Evolutionary conservation across 2,888 invertebrate species (phyloP), one percentile per base, ranked within the genome.

Genomic region (Hydropsyche betteni): DNA sequence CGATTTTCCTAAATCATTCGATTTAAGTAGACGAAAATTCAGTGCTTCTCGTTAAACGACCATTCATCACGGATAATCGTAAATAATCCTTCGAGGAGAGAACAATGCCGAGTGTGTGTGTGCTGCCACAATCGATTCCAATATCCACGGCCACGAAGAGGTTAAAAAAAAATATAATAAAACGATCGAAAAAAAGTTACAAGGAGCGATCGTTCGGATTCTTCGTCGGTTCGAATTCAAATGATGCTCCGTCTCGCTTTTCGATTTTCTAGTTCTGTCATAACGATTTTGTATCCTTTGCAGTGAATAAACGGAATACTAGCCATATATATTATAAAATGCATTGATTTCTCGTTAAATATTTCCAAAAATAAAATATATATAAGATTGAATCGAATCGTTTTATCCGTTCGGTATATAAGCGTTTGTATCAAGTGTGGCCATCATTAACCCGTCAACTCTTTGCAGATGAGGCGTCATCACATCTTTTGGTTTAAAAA

Each of bases 31-130:
- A 55, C 8, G 55, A 55, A n/a, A 69, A n/a, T 44, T 10, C 34
- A 10, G 12, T 2, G 14, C 69, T 10, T 69, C 69, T 69, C 69
- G 69, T 69, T 69, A 69, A n/a, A 38, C 69, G 69, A 44, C 44
- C 69, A 69, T 69, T 69, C 69, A 69, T 69, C 69, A 69, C 69
- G 36, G 53, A 51, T 53, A 51, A 70, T 70, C 70, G 53, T 50
- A 70, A 70, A 70, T 70, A 70, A 70, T 70, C 70, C 52, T 5
- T n/a, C 70, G 34, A 69, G 34, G 2, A n/a, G 55, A 69, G 69
- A 70, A 70, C 70, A 70, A 70, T 70, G 70, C 24, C 52, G 34
- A 14, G 8, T 69, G 70, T 51, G 70, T 34, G 8, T 69, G 70
- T 51, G 70, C 52, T 52, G 33, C 70, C 70, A 70, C 51, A 52